phyloP scores from a whole-genome alignment of 2,113 vertebrate genomes.

The Archocentrus centrarchus region DNA sequence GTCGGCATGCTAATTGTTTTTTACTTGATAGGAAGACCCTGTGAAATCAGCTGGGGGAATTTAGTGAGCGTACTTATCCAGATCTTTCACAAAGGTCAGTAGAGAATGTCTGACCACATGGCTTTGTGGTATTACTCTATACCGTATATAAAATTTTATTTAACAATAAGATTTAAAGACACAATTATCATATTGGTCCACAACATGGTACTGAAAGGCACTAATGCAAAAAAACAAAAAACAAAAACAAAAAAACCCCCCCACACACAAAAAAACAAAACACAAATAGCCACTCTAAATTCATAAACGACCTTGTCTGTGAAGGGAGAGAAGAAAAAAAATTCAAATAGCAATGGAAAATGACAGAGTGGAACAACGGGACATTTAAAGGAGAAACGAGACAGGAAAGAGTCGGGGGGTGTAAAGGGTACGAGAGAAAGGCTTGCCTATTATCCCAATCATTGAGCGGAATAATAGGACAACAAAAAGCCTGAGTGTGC shows the following conservation, averaged over 20 bases:
- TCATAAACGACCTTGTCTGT: slow-evolving; percentile 61
- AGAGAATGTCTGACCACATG: background rate
- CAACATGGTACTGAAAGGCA: background rate
- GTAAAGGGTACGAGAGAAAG: slow-evolving; percentile 68
- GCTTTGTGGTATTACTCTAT: background rate
- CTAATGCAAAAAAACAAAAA: background rate
- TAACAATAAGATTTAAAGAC: background rate
- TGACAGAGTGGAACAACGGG: slow-evolving; percentile 68
- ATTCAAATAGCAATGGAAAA: slow-evolving; percentile 60
- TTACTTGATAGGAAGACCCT: slow-evolving; percentile 28
- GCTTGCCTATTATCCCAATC: slow-evolving; percentile 83
- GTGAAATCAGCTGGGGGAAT: slow-evolving; percentile 20
- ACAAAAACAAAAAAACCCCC: background rate
- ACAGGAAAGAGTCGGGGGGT: slow-evolving; percentile 57
- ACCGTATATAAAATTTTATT: background rate
- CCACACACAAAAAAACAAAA: background rate
- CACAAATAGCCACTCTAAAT: slow-evolving; percentile 6
- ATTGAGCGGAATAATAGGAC: slow-evolving; percentile 84
- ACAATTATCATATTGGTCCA: background rate
- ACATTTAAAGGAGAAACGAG: slow-evolving; percentile 76
- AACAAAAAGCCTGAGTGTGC: slow-evolving; percentile 78
- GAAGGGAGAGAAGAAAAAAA: slow-evolving; percentile 56
- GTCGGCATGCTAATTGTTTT: slow-evolving; percentile 38
- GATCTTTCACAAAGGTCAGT: background rate
- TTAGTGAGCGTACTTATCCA: slow-evolving; percentile 13